phyloP scores from a whole-genome alignment of 2,888 invertebrate species.

The Dascillus cervinus region DNA sequence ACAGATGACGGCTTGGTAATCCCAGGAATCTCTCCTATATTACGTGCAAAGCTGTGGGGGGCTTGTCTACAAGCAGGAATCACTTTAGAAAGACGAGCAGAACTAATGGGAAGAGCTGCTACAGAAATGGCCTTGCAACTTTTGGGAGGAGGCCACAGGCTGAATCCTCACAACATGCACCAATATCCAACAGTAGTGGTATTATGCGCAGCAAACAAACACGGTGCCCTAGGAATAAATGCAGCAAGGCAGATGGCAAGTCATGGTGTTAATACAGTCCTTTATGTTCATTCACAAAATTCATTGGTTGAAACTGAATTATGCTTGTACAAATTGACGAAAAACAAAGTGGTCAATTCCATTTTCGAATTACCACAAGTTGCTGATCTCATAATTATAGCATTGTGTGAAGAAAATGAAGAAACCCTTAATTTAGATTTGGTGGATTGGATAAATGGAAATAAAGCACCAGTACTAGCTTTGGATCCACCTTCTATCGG shows the following conservation, averaged over 20 bases:
- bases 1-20: conserved; percentile 77
- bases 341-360: conserved; percentile 49
- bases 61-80: conserved; percentile 62
- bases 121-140: conserved; percentile 78
- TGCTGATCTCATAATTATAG: conserved; percentile 50
- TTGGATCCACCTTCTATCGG: conserved; percentile 69
- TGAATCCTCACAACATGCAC: conserved; percentile 81
- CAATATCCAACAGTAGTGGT: conserved; percentile 78
- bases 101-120: conserved; percentile 75
- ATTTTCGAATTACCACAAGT: conserved; percentile 44
- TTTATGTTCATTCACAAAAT: conserved; percentile 37
- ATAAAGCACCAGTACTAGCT: conserved; percentile 64
- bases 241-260: conserved; percentile 74
- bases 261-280: conserved; percentile 68
- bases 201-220: conserved; percentile 59
- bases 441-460: conserved; percentile 61
- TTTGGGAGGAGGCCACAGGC: conserved; percentile 74
- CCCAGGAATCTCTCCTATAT: conserved; percentile 61
- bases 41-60: conserved; percentile 61
- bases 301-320: conserved; percentile 54
- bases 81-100: conserved; percentile 57
- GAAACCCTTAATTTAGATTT: conserved; percentile 42
- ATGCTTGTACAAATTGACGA: conserved; percentile 58
- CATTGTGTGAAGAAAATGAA: conserved; percentile 45
- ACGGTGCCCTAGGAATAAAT: conserved; percentile 62